phyloP scores from a whole-genome alignment of 2,888 invertebrate genomes.

The Orchesella flavescens region DNA sequence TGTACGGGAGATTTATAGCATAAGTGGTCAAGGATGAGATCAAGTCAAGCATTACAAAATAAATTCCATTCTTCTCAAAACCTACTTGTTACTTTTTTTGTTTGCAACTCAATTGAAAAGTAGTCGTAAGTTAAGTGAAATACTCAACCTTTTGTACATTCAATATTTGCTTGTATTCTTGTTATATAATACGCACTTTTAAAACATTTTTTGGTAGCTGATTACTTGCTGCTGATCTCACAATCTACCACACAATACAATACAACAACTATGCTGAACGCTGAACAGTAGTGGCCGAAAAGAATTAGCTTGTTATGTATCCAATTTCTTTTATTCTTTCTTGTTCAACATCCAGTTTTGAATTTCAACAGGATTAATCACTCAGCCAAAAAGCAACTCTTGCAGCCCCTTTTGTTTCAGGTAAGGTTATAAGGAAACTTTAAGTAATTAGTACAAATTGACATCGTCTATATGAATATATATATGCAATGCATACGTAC shows the following conservation, averaged over 20 bases:
- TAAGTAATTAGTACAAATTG: conserved; percentile 49
- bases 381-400: not conserved
- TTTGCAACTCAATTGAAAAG: not conserved
- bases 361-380: conserved; percentile 28
- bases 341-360: not conserved
- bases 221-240: not conserved
- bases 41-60: not conserved
- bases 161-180: too few species aligned
- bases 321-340: not conserved
- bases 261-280: too few species aligned
- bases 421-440: not conserved
- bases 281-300: not conserved
- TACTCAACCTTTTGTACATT: not conserved
- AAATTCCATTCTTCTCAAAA: not conserved
- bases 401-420: not conserved
- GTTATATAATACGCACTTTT: not conserved
- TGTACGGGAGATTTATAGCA: conserved; percentile 4
- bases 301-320: not conserved
- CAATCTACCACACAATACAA: too few species aligned
- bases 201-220: not conserved
- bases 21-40: conserved; percentile 1
- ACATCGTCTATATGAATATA: not conserved
- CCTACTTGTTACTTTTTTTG: not conserved
- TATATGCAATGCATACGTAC: too few species aligned
- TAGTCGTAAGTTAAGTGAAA: not conserved